phyloP scores from a whole-genome alignment of 2,888 invertebrate species.

The Punctoribates punctum region DNA sequence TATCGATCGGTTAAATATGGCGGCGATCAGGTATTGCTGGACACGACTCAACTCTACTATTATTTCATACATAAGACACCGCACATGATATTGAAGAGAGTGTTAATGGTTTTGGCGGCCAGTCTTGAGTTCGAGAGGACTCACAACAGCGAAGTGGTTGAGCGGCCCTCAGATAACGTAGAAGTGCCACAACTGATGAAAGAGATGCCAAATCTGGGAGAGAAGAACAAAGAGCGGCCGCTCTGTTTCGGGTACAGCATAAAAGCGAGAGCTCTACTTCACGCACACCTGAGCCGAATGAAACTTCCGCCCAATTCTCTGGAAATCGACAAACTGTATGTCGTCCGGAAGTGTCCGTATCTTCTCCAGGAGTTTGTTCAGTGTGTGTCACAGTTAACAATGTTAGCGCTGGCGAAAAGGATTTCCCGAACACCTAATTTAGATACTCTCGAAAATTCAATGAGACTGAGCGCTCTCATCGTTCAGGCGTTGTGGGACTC shows the following conservation, averaged over 20 bases:
- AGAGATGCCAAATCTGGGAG: constrained; percentile 82
- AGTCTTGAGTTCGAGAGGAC: constrained; percentile 93
- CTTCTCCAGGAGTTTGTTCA: constrained; percentile 96
- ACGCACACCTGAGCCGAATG: constrained; percentile 88
- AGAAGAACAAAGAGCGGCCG: constrained; percentile 93
- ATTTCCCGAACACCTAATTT: constrained; percentile 77
- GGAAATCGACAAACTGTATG: constrained; percentile 60
- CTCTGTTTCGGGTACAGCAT: constrained; percentile 83
- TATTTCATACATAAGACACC: constrained; percentile 94
- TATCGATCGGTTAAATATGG: constrained; percentile 95
- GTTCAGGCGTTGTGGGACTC: constrained; percentile 95
- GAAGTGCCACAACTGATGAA: constrained; percentile 93
- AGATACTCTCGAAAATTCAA: constrained; percentile 93
- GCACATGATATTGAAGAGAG: constrained; percentile 88
- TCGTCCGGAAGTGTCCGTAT: constrained; percentile 78
- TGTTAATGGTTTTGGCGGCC: constrained; percentile 92
- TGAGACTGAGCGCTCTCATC: constrained; percentile 94
- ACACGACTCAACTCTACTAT: constrained; percentile 95
- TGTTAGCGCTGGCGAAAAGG: constrained; percentile 82
- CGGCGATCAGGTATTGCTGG: constrained; percentile 88
- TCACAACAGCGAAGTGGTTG: constrained; percentile 88
- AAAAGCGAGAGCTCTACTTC: constrained; percentile 83
- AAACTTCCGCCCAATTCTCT: constrained; percentile 70
- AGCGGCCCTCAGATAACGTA: constrained; percentile 86
- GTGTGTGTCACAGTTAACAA: constrained; percentile 86